These are phyloP conservation scores for Meandrina meandrites DNA, from an alignment of 92 coral and sea anemone species.

Conservation along the genomic window DNA sequence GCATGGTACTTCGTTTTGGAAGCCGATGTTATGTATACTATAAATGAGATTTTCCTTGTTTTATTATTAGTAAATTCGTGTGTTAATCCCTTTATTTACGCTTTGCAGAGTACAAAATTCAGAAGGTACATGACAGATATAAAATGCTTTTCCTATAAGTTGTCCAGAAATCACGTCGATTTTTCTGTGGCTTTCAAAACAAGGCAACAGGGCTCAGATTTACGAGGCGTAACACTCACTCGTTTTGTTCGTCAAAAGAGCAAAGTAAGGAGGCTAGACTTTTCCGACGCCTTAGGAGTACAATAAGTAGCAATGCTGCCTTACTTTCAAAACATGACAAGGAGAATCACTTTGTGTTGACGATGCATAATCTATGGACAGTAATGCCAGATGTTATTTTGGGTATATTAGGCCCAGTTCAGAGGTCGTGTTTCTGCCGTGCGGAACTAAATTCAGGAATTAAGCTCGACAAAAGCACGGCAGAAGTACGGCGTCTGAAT, in stretches of 20 bases:
- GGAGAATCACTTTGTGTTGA: too few species aligned
- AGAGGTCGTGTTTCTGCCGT: too few species aligned
- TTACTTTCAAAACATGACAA: too few species aligned
- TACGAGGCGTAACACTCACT: neutral
- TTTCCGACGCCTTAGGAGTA: neutral
- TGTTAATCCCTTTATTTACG: conserved; percentile 37
- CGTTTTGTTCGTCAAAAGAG: neutral
- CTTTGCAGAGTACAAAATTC: conserved; percentile 17
- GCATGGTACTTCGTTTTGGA: neutral
- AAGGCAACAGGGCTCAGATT: too few species aligned
- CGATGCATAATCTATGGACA: too few species aligned
- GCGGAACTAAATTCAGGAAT: too few species aligned
- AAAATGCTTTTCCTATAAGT: neutral
- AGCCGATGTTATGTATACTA: conserved; percentile 8
- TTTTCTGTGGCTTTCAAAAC: neutral
- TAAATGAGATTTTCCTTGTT: conserved; percentile 21
- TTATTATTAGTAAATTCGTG: conserved; percentile 29
- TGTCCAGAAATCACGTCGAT: neutral
- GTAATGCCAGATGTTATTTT: too few species aligned
- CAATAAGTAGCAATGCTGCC: too few species aligned
- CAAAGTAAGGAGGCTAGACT: neutral
- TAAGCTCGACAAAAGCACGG: too few species aligned
- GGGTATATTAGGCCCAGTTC: too few species aligned
- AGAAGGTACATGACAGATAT: conserved; percentile 7
- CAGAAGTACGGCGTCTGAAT: too few species aligned